Evolutionary conservation across 2,113 vertebrate genomes (phyloP).

Genomic region (Platanista minor): DNA sequence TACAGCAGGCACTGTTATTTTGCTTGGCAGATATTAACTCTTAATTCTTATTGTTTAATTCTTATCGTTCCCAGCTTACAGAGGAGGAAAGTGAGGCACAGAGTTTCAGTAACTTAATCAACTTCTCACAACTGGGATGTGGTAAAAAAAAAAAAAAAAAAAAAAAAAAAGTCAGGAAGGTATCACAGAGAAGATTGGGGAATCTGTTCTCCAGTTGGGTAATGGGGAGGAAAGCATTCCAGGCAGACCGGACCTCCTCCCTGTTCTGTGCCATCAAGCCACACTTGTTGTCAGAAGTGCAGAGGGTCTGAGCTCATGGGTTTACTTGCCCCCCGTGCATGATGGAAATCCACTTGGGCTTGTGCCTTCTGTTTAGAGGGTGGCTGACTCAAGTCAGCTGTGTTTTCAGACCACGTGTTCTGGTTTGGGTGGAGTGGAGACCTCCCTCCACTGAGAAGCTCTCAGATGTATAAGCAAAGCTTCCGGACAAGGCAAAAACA

Average conservation of each 20-base stretch:
- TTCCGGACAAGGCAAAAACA: background rate
- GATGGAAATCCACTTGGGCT: background rate
- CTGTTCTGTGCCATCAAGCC: background rate
- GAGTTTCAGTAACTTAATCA: background rate
- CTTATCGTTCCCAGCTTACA: background rate
- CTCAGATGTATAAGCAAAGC: background rate
- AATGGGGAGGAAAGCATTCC: background rate
- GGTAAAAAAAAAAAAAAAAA: background rate
- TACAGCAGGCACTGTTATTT: background rate
- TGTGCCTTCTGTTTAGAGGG: background rate
- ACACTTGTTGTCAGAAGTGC: too few relatives aligned
- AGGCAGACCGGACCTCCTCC: background rate
- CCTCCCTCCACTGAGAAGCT: background rate
- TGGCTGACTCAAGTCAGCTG: background rate
- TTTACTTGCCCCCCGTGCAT: too few relatives aligned
- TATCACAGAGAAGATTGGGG: background rate
- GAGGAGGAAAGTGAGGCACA: background rate
- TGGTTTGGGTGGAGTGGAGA: background rate
- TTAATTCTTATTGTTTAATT: background rate
- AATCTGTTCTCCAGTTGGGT: background rate
- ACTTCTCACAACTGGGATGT: background rate
- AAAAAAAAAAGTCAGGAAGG: background rate
- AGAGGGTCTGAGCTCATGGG: background rate
- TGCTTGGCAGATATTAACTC: background rate
- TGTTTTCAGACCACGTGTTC: background rate